Base-by-base conservation (phyloP, 2,888 invertebrate species). In the Incurvaria masculella region DNA sequence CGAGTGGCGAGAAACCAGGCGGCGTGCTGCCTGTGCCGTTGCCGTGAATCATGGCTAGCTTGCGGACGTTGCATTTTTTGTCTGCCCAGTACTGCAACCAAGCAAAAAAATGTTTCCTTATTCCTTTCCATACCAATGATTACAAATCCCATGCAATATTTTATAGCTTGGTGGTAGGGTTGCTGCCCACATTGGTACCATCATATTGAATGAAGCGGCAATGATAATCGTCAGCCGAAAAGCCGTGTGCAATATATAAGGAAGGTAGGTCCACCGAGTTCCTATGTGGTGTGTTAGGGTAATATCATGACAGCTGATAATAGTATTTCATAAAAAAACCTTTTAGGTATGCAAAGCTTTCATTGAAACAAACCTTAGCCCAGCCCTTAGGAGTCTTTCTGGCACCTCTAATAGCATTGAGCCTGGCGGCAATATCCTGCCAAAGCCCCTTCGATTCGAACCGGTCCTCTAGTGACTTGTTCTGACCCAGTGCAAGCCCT, bases 301-400 rank as follows among this genome's bases (percentile, higher is more conserved):
- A n/a, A n/a, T n/a, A n/a, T n/a, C n/a, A n/a, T n/a, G n/a, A n/a
- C n/a, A n/a, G n/a, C n/a, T n/a, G n/a, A n/a, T n/a, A n/a, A n/a
- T n/a, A n/a, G n/a, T n/a, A n/a, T n/a, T n/a, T n/a, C n/a, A n/a
- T n/a, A n/a, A n/a, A n/a, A n/a, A n/a, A n/a, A n/a, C n/a, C n/a
- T n/a, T n/a, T n/a, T n/a, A n/a, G n/a, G n/a, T n/a, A n/a, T n/a
- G n/a, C n/a, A n/a, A n/a, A n/a, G n/a, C n/a, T n/a, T n/a, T n/a
- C n/a, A n/a, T n/a, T n/a, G n/a, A n/a, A n/a, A n/a, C n/a, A n/a
- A 55, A 75, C 78, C 62, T 76, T 78, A 11, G 75, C 64, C 78
- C 78, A 78, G 50, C 74, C 75, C 49, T 76, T 76, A 68, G 73
- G 68, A 46, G 76, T 70, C 39, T 76, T 61, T 5, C 69, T 72